Percentiles rank a stretch among this genome's conserved stretches.
Conservation (phyloP, 2,888 invertebrate genomes). For the Cheilosia vulpina region DNA sequence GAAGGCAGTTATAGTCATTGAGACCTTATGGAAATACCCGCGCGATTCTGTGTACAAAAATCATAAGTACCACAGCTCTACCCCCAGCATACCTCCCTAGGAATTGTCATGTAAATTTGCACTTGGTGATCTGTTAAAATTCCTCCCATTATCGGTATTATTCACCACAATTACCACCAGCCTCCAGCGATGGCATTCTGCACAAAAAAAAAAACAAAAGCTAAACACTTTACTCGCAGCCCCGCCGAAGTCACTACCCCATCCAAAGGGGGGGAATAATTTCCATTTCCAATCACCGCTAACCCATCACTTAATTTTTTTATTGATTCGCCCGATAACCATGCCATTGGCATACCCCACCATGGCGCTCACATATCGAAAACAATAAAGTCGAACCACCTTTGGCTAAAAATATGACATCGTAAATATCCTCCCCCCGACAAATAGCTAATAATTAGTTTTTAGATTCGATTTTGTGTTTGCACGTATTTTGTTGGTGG, state of each 20-base stretch:
- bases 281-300: slow-evolving; percentile 55
- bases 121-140: neutral
- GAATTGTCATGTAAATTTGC: neutral
- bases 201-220: slow-evolving; percentile 8
- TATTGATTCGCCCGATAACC: slow-evolving; percentile 50
- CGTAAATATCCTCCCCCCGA: slow-evolving; percentile 28
- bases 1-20: too few relatives aligned
- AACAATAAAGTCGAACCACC: slow-evolving; percentile 29
- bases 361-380: slow-evolving; percentile 17
- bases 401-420: slow-evolving; percentile 35
- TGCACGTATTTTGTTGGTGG: neutral
- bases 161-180: neutral
- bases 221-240: neutral
- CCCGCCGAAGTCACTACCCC: neutral
- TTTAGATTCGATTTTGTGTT: slow-evolving; percentile 10
- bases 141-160: neutral
- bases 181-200: neutral
- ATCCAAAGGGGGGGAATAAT: neutral
- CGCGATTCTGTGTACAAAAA: neutral
- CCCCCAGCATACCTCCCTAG: neutral
- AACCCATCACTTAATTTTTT: slow-evolving; percentile 55
- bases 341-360: neutral
- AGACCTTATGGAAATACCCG: neutral
- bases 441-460: slow-evolving; percentile 36
- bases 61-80: neutral